Evolutionary conservation across 2,113 vertebrate genomes (phyloP).

Genomic region (Engystomops pustulosus): DNA sequence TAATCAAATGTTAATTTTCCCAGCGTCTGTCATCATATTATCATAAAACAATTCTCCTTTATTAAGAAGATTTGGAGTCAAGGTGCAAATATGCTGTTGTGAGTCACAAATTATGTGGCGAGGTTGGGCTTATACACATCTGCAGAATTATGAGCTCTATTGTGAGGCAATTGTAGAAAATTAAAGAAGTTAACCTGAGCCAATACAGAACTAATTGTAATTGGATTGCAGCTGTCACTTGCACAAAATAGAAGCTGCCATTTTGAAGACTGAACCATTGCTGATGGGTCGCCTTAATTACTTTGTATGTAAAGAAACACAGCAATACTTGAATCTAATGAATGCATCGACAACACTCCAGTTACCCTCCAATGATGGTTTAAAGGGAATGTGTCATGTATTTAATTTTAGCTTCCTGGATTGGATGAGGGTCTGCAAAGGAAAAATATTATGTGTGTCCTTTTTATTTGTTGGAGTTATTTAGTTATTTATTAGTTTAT

Average conservation of each 20-base stretch:
- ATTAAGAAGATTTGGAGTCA: background rate
- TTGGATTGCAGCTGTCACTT: background rate
- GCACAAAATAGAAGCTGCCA: background rate
- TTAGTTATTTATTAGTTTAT: no score
- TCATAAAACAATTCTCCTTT: conserved; percentile 39
- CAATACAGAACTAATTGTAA: conserved; percentile 1
- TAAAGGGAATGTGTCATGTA: no score
- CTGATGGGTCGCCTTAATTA: background rate
- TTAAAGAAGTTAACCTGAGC: conserved; percentile 4
- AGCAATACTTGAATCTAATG: no score
- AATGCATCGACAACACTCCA: no score
- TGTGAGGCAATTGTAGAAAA: conserved; percentile 34
- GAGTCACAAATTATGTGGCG: conserved; percentile 24
- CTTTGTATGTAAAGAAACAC: background rate
- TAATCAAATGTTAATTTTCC: conserved; percentile 50
- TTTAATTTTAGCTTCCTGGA: no score
- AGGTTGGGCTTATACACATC: conserved; percentile 27
- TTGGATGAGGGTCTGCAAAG: no score
- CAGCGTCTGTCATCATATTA: conserved; percentile 39
- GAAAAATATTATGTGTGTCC: no score
- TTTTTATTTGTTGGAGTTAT: no score
- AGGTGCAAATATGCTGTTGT: conserved; percentile 15
- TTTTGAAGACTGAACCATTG: background rate
- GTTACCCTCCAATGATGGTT: no score
- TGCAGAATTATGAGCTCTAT: conserved; percentile 16